Percentiles rank a stretch among this genome's conserved stretches.
phyloP scores from a whole-genome alignment of 2,113 vertebrate species.

The Calonectris borealis region DNA sequence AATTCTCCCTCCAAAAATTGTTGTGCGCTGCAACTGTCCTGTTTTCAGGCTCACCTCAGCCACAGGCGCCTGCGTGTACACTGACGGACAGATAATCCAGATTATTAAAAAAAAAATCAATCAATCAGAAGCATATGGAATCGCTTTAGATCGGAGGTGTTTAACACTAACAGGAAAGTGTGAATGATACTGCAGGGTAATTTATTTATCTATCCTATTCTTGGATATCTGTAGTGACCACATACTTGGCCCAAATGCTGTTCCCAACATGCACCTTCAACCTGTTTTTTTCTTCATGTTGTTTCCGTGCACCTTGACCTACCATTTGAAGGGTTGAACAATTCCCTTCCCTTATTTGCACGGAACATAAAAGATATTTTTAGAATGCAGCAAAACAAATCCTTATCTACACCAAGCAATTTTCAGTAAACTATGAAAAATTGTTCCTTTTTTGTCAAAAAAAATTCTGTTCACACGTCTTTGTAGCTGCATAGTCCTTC shows the following conservation, averaged over 20 bases:
- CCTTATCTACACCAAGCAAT: background rate
- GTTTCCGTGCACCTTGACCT: constrained; percentile 50
- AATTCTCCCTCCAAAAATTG: background rate
- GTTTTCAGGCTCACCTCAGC: background rate
- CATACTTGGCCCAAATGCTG: background rate
- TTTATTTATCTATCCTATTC: background rate
- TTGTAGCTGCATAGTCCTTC: background rate
- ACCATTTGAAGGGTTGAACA: constrained; percentile 19
- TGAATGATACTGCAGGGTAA: background rate
- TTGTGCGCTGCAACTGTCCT: background rate
- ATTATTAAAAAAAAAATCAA: background rate
- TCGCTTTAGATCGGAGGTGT: background rate
- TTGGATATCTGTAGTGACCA: background rate
- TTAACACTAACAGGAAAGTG: background rate
- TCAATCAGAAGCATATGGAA: background rate
- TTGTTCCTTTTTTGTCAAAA: background rate
- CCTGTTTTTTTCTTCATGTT: background rate
- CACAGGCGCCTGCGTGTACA: accelerated
- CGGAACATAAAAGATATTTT: constrained; percentile 13
- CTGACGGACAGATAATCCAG: background rate
- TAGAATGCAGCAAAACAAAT: constrained; percentile 3
- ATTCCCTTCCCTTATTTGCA: constrained; percentile 29
- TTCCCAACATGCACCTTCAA: constrained; percentile 26
- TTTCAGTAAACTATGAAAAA: background rate
- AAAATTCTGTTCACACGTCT: background rate